phyloP scores from a whole-genome alignment of 2,888 invertebrate genomes.

The Agrotis clavis region DNA sequence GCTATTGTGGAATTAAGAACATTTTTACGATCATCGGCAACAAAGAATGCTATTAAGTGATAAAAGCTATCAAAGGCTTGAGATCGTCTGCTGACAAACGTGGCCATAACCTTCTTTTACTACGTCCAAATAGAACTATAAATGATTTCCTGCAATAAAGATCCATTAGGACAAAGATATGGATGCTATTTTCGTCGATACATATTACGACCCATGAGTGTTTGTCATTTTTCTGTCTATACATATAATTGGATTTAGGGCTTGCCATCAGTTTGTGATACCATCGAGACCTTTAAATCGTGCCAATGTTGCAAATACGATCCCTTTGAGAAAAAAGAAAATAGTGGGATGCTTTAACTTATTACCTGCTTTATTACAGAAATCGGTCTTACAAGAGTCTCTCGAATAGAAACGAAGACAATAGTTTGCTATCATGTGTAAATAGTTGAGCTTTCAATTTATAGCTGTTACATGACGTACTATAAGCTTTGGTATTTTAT shows the following conservation, averaged over 20 bases:
- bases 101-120: conserved; percentile 30
- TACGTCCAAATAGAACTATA: conserved; percentile 35
- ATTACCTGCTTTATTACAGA: conserved; percentile 4
- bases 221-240: neutral
- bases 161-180: conserved; percentile 23
- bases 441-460: conserved; percentile 6
- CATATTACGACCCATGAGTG: neutral
- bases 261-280: neutral
- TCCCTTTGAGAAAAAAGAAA: neutral
- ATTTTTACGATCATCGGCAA: conserved; percentile 1
- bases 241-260: neutral
- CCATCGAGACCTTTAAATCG: conserved; percentile 16
- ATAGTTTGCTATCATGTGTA: neutral
- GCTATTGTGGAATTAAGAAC: neutral
- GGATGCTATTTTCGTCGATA: conserved; percentile 10
- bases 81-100: conserved; percentile 20
- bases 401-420: neutral
- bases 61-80: conserved; percentile 23
- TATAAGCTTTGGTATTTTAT: neutral
- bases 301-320: conserved; percentile 9
- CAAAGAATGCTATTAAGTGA: conserved; percentile 6
- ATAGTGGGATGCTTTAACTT: neutral
- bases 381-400: neutral
- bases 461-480: neutral
- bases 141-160: conserved; percentile 23